Evolutionary conservation across 1,140 invertebrate species (phyloP), one percentile per base, ranked within the genome.

Genomic region (Littorina saxatilis): DNA sequence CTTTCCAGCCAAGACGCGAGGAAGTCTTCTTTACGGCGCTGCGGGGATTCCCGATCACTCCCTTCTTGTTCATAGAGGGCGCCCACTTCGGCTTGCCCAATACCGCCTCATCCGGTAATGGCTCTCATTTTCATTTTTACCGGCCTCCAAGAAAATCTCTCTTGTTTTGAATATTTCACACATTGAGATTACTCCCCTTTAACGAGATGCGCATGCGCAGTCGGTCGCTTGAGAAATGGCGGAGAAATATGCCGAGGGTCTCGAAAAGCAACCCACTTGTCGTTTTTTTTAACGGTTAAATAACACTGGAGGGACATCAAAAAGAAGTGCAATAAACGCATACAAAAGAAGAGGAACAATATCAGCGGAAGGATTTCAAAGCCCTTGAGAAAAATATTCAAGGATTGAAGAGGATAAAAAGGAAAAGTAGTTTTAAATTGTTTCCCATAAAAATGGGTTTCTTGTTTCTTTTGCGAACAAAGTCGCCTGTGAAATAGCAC

Each of bases 51-150:
- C n/a, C n/a, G 29, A 78, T 39, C 35, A 58, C 23, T 66, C 76
- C 76, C 74, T 27, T n/a, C 39, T 66, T 20, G 13, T 63, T 20
- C 32, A 61, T 66, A 37, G 37, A 7, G 39, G 29, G 3, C 58
- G 55, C 20, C 35, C n/a, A 66, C 55, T 63, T 23, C 40, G 35
- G 50, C 9, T 78, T 37, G 76, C 76, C 43, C 35, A 63, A 52
- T 78, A 63, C 55, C 40, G 43, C 39, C 27, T 78, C 76, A 78
- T 78, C 76, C 76, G 58, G 76, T 78, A 78, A 78, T 78, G 76
- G 55, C 58, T 35, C 58, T 40, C 55, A 66, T 63, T 78, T 63
- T 27, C 9, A 66, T 13, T 78, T 66, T 39, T 43, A 43, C 61
- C 27, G 20, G 27, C 11, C 27, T 11, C 5, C 37, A 39, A 39